Evolutionary conservation across 2,888 invertebrate genomes (phyloP), one percentile per base, ranked within the genome.

Genomic region (Nudaria mundana): DNA sequence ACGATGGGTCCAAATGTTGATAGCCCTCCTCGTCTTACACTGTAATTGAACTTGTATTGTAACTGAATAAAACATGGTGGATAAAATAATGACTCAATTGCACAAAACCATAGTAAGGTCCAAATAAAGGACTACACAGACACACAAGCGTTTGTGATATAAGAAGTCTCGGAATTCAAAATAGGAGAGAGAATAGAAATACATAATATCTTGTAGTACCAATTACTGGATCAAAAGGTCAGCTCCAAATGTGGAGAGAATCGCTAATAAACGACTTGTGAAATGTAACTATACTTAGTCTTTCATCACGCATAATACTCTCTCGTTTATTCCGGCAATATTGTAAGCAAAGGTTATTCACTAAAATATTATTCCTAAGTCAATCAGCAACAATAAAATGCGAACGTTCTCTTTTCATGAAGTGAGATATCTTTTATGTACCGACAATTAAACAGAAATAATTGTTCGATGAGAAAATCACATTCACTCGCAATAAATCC

Each of bases 401-500:
- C n/a, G n/a, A n/a, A n/a, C n/a, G n/a, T n/a, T n/a, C n/a, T n/a
- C n/a, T n/a, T n/a, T n/a, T n/a, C n/a, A n/a, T n/a, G n/a, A n/a
- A n/a, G n/a, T n/a, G n/a, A n/a, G n/a, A n/a, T n/a, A n/a, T n/a
- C n/a, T n/a, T n/a, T n/a, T n/a, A n/a, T n/a, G n/a, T n/a, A n/a
- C n/a, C n/a, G n/a, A n/a, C n/a, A n/a, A n/a, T n/a, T n/a, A n/a
- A n/a, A 0, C 12, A 26, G 8, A 26, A 4, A 28, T 15, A 28
- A 40, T 41, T 35, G 40, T 38, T 44, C 20, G 32, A 58, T 57
- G 56, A 53, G 58, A 57, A 64, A 49, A 52, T 43, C 29, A 41
- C 52, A 51, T 53, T 50, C 50, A 50, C 62, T 60, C 44, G 56
- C 59, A 48, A 64, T 67, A 70, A 69, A 71, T 66, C 55, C 62